phyloP scores from a whole-genome alignment of 2,888 invertebrate species.

The Marronus borbonicus region DNA sequence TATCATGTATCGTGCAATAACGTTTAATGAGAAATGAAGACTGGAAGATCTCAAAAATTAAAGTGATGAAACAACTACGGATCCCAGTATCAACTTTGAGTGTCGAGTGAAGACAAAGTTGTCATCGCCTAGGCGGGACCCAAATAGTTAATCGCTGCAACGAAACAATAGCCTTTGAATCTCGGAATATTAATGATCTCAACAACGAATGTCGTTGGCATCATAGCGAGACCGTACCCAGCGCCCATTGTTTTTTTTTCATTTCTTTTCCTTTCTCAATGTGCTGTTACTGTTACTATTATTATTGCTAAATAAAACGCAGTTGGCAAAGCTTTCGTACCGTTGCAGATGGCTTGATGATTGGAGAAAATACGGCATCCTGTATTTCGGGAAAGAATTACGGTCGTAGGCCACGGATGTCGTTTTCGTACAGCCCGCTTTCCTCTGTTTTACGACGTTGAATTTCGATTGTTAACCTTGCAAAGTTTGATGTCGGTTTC shows the following conservation, averaged over 20 bases:
- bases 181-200: conserved; percentile 6
- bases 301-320: conserved; percentile 7
- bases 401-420: no score
- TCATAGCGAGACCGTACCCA: not conserved
- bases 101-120: conserved; percentile 6
- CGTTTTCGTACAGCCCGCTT: no score
- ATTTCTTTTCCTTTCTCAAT: not conserved
- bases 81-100: not conserved
- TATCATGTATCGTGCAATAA: no score
- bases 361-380: conserved; percentile 1
- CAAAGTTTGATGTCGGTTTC: no score
- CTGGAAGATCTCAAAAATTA: no score
- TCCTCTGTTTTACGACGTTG: no score
- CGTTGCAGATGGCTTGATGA: conserved; percentile 10
- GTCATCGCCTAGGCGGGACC: not conserved
- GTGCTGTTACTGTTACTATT: not conserved
- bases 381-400: not conserved
- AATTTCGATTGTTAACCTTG: no score
- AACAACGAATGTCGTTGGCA: not conserved
- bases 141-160: not conserved
- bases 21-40: no score
- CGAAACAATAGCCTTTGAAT: not conserved
- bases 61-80: no score
- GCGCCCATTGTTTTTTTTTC: not conserved
- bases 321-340: conserved; percentile 13